Evolutionary conservation across 1,140 invertebrate genomes (phyloP).

Genomic region (Delia radicum): DNA sequence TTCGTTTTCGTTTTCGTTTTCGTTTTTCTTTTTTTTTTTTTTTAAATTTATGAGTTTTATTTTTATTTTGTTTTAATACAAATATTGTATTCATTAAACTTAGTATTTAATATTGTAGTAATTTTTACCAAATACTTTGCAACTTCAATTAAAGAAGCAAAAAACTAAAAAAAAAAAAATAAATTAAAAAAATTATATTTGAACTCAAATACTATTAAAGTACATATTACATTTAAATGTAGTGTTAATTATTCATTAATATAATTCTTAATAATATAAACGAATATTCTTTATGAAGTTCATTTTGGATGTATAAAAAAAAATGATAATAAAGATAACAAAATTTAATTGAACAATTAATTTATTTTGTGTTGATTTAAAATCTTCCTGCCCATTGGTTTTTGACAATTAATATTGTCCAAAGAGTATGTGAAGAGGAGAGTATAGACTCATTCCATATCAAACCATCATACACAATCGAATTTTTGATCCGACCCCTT

Average conservation of each 20-base stretch:
- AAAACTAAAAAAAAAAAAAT: slow-evolving; percentile 28
- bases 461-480: no score
- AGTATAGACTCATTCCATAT: no score
- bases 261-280: neutral
- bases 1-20: neutral
- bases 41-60: neutral
- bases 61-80: neutral
- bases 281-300: neutral
- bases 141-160: slow-evolving; percentile 29
- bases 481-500: no score
- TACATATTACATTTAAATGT: slow-evolving; percentile 6
- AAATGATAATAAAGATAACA: no score
- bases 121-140: slow-evolving; percentile 27
- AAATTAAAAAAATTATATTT: slow-evolving; percentile 7
- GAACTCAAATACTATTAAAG: slow-evolving; percentile 15
- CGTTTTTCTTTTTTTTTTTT: neutral
- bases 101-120: slow-evolving; percentile 8
- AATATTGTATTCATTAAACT: neutral
- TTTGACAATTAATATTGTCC: no score
- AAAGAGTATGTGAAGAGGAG: no score
- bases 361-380: no score
- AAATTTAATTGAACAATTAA: no score
- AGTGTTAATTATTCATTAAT: slow-evolving; percentile 14
- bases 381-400: no score
- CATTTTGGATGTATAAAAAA: neutral